Conservation (phyloP, 2,888 invertebrate genomes). For the Xylota segnis region DNA sequence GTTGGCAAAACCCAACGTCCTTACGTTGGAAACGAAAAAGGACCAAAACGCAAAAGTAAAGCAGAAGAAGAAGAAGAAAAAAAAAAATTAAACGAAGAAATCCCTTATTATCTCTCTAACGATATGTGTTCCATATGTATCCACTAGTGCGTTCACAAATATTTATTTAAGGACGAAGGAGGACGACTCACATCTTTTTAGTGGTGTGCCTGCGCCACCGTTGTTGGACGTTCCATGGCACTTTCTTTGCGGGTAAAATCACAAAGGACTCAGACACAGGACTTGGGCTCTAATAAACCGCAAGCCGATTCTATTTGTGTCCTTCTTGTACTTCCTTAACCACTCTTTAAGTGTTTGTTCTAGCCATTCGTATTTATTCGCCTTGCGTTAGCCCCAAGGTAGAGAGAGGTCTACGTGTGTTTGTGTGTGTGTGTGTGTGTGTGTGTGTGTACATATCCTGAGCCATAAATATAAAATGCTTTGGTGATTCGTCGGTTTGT, state of each 20-base stretch:
- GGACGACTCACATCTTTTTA: slow-evolving; percentile 63
- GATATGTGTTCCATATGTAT: slow-evolving; percentile 76
- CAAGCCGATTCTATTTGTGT: slow-evolving; percentile 77
- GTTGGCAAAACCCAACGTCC: slow-evolving; percentile 68
- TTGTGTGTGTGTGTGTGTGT: slow-evolving; percentile 26
- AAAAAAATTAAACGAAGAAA: slow-evolving; percentile 74
- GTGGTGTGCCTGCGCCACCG: slow-evolving; percentile 26
- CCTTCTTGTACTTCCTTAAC: slow-evolving; percentile 77
- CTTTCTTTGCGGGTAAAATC: slow-evolving; percentile 66
- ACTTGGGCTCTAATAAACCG: slow-evolving; percentile 77
- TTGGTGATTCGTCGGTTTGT: slow-evolving; percentile 63
- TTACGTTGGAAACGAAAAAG: slow-evolving; percentile 46
- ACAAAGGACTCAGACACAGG: slow-evolving; percentile 75
- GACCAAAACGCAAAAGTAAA: slow-evolving; percentile 33
- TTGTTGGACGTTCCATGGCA: slow-evolving; percentile 64
- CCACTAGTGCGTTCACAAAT: slow-evolving; percentile 76
- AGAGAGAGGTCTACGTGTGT: slow-evolving; percentile 18
- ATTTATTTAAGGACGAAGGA: slow-evolving; percentile 75
- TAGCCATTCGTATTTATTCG: slow-evolving; percentile 76
- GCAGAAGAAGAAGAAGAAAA: slow-evolving; percentile 22
- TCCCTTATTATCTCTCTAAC: slow-evolving; percentile 77
- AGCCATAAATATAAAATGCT: slow-evolving; percentile 72
- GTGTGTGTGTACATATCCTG: slow-evolving; percentile 39
- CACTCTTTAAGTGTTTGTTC: slow-evolving; percentile 78
- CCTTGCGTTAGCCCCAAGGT: slow-evolving; percentile 72